A percentile compares a stretch with the other conserved stretches of the same genome.
Evolutionary conservation across 2,888 invertebrate genomes (phyloP).

Genomic region (Meiosimyza decipiens): DNA sequence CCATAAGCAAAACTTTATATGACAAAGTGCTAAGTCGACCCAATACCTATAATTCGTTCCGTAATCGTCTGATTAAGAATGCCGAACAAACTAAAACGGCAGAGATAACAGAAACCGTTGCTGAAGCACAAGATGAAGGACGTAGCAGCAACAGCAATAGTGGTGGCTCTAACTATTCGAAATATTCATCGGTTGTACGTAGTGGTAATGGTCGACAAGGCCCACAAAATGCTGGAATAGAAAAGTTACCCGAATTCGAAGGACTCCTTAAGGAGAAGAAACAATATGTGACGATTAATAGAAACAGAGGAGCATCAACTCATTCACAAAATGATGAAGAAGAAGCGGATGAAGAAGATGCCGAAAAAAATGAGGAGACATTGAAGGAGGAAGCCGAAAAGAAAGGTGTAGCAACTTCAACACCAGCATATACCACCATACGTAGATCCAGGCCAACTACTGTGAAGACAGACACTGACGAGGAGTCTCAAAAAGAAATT

Average conservation of each 20-base stretch:
- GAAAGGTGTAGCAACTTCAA: constrained; percentile 52
- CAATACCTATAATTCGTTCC: constrained; percentile 57
- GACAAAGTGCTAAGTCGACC: constrained; percentile 75
- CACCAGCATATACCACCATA: constrained; percentile 78
- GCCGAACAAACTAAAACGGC: constrained; percentile 39
- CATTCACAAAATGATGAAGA: constrained; percentile 61
- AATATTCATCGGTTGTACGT: constrained; percentile 73
- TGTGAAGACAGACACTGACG: constrained; percentile 45
- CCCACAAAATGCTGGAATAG: constrained; percentile 71
- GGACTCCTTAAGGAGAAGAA: constrained; percentile 68
- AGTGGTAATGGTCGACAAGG: constrained; percentile 70
- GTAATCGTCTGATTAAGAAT: constrained; percentile 58
- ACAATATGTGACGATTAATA: constrained; percentile 76
- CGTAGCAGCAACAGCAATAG: constrained; percentile 33
- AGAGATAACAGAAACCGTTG: constrained; percentile 31
- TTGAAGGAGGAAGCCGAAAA: constrained; percentile 39
- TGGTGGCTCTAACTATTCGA: constrained; percentile 56
- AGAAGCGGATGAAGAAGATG: constrained; percentile 48
- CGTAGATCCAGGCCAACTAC: constrained; percentile 73
- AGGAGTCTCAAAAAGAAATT: constrained; percentile 33
- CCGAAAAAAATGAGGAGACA: constrained; percentile 50
- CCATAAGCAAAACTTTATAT: constrained; percentile 80
- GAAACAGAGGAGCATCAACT: constrained; percentile 68
- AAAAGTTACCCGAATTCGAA: constrained; percentile 63
- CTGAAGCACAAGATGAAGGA: constrained; percentile 25